phyloP scores from a whole-genome alignment of 2,797 vertebrate genomes.

The Erethizon dorsatum region DNA sequence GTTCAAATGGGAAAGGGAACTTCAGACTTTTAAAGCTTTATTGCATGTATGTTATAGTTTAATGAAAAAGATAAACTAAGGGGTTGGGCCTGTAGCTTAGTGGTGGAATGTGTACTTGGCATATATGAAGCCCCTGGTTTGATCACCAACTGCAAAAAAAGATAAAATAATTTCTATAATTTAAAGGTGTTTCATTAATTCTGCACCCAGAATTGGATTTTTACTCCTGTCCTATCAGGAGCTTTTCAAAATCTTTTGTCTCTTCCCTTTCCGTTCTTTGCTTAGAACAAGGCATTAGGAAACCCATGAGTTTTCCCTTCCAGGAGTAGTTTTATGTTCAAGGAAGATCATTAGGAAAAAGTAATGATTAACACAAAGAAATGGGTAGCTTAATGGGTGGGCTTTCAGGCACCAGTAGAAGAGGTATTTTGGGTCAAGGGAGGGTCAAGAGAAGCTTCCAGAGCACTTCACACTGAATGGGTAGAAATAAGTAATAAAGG shows the following conservation, averaged over 20 bases:
- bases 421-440: constrained; percentile 70
- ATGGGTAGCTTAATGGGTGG: constrained; percentile 72
- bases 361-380: constrained; percentile 79
- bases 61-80: not conserved
- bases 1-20: not conserved
- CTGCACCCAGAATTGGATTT: constrained; percentile 10
- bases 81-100: not conserved
- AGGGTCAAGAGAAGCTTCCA: constrained; percentile 61
- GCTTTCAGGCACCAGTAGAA: constrained; percentile 60
- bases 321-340: constrained; percentile 70
- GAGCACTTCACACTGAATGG: constrained; percentile 19
- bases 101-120: not conserved
- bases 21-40: not conserved
- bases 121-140: not conserved
- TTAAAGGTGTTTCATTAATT: constrained; percentile 53
- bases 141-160: not conserved
- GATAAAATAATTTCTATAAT: not conserved
- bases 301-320: constrained; percentile 35
- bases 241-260: not conserved
- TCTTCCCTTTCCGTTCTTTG: not conserved
- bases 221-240: not conserved
- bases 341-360: constrained; percentile 69
- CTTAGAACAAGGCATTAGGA: constrained; percentile 48
- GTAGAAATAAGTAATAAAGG: constrained; percentile 13
- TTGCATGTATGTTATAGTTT: not conserved